phyloP scores from a whole-genome alignment of 2,797 vertebrate species.

The Euthynnus affinis region DNA sequence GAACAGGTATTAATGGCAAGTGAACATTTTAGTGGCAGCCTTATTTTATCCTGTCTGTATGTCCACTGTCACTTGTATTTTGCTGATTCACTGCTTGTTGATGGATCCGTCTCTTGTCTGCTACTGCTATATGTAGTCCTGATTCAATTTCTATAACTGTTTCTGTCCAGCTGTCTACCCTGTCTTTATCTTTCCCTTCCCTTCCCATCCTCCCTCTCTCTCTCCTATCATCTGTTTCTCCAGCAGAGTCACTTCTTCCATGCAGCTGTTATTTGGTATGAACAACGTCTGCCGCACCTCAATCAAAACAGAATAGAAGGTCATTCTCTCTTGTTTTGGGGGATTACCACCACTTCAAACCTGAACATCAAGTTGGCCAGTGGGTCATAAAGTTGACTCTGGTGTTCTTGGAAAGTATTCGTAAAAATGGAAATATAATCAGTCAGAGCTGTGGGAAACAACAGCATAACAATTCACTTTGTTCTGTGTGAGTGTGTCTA shows the following conservation, averaged over 20 bases:
- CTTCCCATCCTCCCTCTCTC: constrained; percentile 28
- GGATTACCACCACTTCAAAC: constrained; percentile 54
- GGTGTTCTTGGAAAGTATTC: constrained; percentile 56
- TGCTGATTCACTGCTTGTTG: background rate
- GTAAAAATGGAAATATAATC: constrained; percentile 46
- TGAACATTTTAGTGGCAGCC: background rate
- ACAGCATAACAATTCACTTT: constrained; percentile 44
- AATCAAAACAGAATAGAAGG: constrained; percentile 68
- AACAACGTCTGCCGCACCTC: constrained; percentile 73
- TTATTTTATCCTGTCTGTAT: constrained; percentile 3
- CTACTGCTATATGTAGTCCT: background rate
- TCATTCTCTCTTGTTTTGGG: constrained; percentile 37
- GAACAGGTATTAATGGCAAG: background rate
- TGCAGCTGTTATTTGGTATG: constrained; percentile 73
- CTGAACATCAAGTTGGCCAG: constrained; percentile 35
- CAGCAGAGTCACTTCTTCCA: constrained; percentile 72
- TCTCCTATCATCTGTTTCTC: constrained; percentile 70
- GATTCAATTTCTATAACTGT: constrained; percentile 26
- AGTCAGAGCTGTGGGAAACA: constrained; percentile 49
- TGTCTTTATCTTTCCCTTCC: constrained; percentile 38
- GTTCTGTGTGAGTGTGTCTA: constrained; percentile 12
- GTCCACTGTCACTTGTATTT: constrained; percentile 1
- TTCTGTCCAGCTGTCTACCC: constrained; percentile 53
- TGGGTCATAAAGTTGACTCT: constrained; percentile 41
- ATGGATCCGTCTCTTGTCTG: constrained; percentile 29